phyloP scores from a whole-genome alignment of 1,140 invertebrate species.

The Hyphantria cunea region DNA sequence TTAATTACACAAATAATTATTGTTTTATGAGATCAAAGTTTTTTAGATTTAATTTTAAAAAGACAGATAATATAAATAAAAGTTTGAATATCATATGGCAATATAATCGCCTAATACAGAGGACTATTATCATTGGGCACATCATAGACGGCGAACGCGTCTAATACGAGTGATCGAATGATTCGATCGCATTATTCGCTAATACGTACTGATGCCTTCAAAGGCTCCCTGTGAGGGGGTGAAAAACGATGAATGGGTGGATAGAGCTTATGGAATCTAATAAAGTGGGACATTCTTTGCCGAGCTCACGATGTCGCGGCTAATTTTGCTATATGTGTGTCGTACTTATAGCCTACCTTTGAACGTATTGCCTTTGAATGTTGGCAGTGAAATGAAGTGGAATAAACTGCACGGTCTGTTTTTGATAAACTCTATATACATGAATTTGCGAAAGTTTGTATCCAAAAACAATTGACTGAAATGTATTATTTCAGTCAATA shows the following conservation, averaged over 20 bases:
- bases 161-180: slow-evolving; percentile 72
- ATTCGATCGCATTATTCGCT: slow-evolving; percentile 73
- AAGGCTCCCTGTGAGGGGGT: slow-evolving; percentile 63
- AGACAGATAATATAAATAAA: too few relatives aligned
- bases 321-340: slow-evolving; percentile 54
- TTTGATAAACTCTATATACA: too few relatives aligned
- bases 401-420: background rate
- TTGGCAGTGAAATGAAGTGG: slow-evolving; percentile 1
- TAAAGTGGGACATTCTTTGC: slow-evolving; percentile 74
- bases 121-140: slow-evolving; percentile 68
- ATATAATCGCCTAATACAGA: slow-evolving; percentile 64
- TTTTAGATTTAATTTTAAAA: too few relatives aligned
- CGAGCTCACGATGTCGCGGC: slow-evolving; percentile 50
- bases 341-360: slow-evolving; percentile 19
- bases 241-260: slow-evolving; percentile 75
- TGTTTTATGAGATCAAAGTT: too few relatives aligned
- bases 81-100: slow-evolving; percentile 47
- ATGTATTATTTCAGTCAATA: too few relatives aligned
- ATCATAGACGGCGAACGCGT: slow-evolving; percentile 55
- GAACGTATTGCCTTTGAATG: slow-evolving; percentile 11
- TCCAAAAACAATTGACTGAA: too few relatives aligned
- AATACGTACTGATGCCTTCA: slow-evolving; percentile 71
- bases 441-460: too few relatives aligned
- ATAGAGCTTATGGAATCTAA: slow-evolving; percentile 79
- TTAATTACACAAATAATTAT: too few relatives aligned